Conservation (phyloP, 2,888 invertebrate species). For the Ornithoptera priamus region DNA sequence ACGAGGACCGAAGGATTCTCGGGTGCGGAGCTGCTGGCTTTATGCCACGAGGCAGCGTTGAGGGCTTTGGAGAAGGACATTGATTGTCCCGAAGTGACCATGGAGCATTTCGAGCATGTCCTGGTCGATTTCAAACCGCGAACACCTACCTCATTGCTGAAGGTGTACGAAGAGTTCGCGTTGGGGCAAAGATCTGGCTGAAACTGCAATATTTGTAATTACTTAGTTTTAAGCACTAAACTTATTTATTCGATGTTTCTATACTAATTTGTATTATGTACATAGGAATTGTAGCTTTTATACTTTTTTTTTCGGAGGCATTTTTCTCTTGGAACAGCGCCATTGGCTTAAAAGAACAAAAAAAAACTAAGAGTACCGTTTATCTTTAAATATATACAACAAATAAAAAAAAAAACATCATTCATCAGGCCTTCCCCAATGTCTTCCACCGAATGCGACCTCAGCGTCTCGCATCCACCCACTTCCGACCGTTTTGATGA, state of each 20-base stretch:
- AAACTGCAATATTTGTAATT: constrained; percentile 13
- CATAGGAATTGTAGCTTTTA: not conserved
- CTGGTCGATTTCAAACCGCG: constrained; percentile 86
- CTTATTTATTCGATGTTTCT: not conserved
- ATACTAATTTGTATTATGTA: not conserved
- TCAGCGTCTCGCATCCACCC: no score
- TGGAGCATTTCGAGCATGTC: constrained; percentile 87
- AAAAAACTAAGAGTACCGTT: no score
- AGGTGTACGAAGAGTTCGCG: constrained; percentile 85
- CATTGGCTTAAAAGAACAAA: no score
- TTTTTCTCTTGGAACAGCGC: no score
- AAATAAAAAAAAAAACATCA: no score
- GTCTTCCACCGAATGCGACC: no score
- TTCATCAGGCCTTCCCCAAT: no score
- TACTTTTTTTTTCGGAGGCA: no score
- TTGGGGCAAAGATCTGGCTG: constrained; percentile 61
- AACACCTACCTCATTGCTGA: constrained; percentile 85
- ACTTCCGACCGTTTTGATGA: no score
- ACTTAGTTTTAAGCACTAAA: not conserved
- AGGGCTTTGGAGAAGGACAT: constrained; percentile 89
- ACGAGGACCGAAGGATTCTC: constrained; percentile 89
- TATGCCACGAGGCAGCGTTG: constrained; percentile 95
- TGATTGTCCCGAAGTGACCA: constrained; percentile 80
- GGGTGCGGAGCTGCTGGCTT: constrained; percentile 94
- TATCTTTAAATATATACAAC: no score